These are phyloP conservation scores for Tetramorium bicarinatum DNA, from an alignment of 2,888 invertebrate species.

Conservation along the genomic window DNA sequence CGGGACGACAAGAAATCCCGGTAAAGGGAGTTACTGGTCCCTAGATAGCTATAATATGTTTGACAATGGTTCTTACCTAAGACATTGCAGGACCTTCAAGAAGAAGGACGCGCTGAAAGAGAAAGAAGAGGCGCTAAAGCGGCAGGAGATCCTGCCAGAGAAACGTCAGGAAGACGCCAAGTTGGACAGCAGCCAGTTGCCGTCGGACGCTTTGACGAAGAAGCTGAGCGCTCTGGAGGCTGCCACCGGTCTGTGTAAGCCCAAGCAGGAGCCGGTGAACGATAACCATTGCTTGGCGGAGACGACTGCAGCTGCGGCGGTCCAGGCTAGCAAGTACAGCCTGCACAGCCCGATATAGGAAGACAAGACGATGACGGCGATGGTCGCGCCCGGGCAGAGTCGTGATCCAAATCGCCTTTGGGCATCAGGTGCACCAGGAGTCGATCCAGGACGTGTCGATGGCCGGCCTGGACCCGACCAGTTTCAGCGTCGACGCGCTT, in stretches of 20 bases:
- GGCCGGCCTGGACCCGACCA: conserved; percentile 85
- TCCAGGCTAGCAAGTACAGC: conserved; percentile 75
- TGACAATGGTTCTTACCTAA: conserved; percentile 97
- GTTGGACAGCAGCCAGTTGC: conserved; percentile 85
- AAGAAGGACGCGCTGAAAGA: conserved; percentile 96
- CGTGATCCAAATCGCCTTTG: conserved; percentile 81
- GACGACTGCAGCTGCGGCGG: conserved; percentile 73
- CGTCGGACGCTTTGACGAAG: conserved; percentile 84
- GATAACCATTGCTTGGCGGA: conserved; percentile 88
- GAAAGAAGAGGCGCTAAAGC: conserved; percentile 95
- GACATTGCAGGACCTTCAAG: conserved; percentile 96
- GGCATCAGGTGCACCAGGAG: conserved; percentile 80
- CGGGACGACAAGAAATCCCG: conserved; percentile 98
- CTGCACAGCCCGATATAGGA: conserved; percentile 86
- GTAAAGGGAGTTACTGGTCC: conserved; percentile 99
- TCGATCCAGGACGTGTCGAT: conserved; percentile 83
- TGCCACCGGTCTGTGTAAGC: conserved; percentile 87
- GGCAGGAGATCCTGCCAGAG: conserved; percentile 88
- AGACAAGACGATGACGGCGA: conserved; percentile 76
- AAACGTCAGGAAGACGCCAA: conserved; percentile 84
- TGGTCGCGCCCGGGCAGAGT: conserved; percentile 75
- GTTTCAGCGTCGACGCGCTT: conserved; percentile 89
- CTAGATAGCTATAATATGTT: conserved; percentile 98
- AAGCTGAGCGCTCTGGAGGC: conserved; percentile 83
- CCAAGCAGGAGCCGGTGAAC: conserved; percentile 91